Percentiles rank a stretch among this genome's conserved stretches.
phyloP scores from a whole-genome alignment of 2,113 vertebrate genomes.

The Ptilonorhynchus violaceus region DNA sequence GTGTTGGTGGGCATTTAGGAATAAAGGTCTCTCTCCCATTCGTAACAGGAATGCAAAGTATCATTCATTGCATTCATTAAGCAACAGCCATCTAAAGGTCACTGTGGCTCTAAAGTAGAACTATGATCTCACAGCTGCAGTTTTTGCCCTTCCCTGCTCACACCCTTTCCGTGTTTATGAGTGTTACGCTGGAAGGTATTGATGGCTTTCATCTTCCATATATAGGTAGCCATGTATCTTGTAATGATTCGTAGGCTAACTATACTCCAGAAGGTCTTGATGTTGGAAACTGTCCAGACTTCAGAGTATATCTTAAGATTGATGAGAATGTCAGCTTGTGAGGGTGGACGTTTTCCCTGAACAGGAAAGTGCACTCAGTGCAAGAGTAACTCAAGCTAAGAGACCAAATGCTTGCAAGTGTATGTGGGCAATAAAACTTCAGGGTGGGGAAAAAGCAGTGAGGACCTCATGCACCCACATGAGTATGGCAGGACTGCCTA shows the following conservation, averaged over 20 bases:
- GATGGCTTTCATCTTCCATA: background rate
- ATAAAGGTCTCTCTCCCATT: too few species aligned
- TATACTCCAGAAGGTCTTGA: background rate
- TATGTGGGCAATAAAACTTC: background rate
- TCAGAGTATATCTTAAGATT: background rate
- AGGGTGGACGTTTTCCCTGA: background rate
- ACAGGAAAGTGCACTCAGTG: background rate
- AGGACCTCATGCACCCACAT: background rate
- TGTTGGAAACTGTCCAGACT: background rate
- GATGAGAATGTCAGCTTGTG: background rate
- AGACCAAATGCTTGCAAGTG: background rate
- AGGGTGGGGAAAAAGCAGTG: background rate
- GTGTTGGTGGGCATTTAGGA: background rate
- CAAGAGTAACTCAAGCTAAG: background rate
- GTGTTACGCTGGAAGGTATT: background rate
- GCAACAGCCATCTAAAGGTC: slow-evolving; percentile 23
- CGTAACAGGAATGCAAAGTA: background rate
- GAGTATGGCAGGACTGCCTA: background rate
- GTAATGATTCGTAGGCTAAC: background rate
- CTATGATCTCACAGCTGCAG: slow-evolving; percentile 45
- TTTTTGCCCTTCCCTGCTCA: slow-evolving; percentile 38
- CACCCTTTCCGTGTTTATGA: slow-evolving; percentile 19
- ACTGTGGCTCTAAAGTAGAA: slow-evolving; percentile 1
- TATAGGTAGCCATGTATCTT: background rate
- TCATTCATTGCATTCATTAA: background rate